Conservation (phyloP, 2,113 vertebrate genomes). For the Telmatochromis brachygnathus region DNA sequence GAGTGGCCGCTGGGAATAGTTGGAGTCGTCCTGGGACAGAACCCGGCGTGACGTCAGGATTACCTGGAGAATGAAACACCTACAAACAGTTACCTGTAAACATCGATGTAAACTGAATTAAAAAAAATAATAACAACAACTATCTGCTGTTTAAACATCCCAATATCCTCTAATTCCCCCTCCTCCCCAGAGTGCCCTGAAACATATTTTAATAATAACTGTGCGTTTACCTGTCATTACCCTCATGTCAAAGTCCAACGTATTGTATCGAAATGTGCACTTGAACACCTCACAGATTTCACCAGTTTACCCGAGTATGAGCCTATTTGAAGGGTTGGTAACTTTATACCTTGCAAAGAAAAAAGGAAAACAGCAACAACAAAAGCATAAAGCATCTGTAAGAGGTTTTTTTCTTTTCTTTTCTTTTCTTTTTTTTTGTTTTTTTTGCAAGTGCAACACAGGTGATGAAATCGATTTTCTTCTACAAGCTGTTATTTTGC, state of each 20-base stretch:
- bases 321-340: background rate
- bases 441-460: background rate
- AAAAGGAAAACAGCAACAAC: background rate
- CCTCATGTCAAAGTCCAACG: background rate
- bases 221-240: background rate
- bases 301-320: background rate
- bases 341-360: background rate
- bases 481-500: background rate
- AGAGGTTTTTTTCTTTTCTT: background rate
- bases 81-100: background rate
- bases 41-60: slow-evolving; percentile 35
- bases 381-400: background rate
- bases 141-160: background rate
- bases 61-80: slow-evolving; percentile 51
- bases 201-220: background rate
- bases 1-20: background rate
- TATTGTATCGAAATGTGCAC: background rate
- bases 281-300: background rate
- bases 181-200: background rate
- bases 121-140: rapidly evolving
- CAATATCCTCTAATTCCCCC: background rate
- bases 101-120: background rate
- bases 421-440: rapidly evolving
- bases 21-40: slow-evolving; percentile 32
- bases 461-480: background rate